These are phyloP conservation scores for Craterocephalus amniculus DNA, from an alignment of 2,797 vertebrate species.

Conservation along the genomic window DNA sequence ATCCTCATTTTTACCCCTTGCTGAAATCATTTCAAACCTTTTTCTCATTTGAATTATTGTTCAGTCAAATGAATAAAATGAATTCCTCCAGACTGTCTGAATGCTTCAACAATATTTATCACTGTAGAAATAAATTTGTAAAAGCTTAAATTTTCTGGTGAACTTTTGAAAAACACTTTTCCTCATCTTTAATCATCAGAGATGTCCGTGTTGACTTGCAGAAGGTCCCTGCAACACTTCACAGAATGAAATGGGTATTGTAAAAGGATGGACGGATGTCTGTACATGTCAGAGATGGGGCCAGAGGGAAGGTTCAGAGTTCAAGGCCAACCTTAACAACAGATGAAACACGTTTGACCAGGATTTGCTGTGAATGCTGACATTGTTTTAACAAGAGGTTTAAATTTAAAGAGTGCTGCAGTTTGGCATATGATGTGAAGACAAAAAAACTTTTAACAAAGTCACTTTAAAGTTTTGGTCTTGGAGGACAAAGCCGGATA, in stretches of 20 bases:
- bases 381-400: constrained; percentile 71
- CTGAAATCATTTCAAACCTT: too few species aligned
- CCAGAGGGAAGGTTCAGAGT: constrained; percentile 29
- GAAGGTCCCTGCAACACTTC: background rate
- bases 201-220: too few species aligned
- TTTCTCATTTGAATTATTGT: too few species aligned
- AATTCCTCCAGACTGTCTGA: too few species aligned
- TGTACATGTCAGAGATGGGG: constrained; percentile 6
- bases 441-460: constrained; percentile 62
- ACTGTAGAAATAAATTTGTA: too few species aligned
- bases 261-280: background rate
- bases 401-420: constrained; percentile 48
- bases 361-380: constrained; percentile 71
- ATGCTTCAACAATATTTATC: too few species aligned
- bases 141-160: too few species aligned
- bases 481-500: constrained; percentile 77
- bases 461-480: constrained; percentile 59
- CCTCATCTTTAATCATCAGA: too few species aligned
- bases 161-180: too few species aligned
- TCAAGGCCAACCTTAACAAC: constrained; percentile 13
- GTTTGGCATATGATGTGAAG: constrained; percentile 54
- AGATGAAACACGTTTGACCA: constrained; percentile 44
- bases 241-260: background rate
- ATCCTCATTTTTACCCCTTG: too few species aligned
- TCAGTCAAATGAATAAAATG: too few species aligned